phyloP scores from a whole-genome alignment of 2,888 invertebrate species.

The Marronus borbonicus region DNA sequence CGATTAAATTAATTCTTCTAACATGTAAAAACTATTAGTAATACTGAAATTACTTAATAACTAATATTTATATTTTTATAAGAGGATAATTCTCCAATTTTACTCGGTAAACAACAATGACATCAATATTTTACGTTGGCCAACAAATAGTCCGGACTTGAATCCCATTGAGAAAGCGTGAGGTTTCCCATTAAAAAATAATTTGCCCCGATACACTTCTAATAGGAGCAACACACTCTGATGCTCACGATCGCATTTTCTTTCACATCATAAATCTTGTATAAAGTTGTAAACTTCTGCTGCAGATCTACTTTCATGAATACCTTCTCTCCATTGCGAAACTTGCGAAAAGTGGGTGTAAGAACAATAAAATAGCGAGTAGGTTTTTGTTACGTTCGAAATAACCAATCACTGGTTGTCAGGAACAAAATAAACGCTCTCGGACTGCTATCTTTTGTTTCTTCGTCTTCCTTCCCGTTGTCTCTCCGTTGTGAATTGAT shows the following conservation, averaged over 20 bases:
- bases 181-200: too few relatives aligned
- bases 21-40: too few relatives aligned
- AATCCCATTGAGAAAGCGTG: too few relatives aligned
- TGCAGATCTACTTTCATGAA: constrained; percentile 33
- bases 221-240: not conserved
- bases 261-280: constrained; percentile 10
- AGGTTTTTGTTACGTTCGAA: constrained; percentile 35
- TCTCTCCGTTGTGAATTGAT: constrained; percentile 21
- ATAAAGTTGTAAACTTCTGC: constrained; percentile 31
- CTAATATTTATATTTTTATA: too few relatives aligned
- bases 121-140: too few relatives aligned
- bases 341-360: constrained; percentile 7
- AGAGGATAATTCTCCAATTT: too few relatives aligned
- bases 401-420: constrained; percentile 41
- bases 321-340: not conserved
- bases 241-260: not conserved
- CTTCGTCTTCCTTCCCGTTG: constrained; percentile 24
- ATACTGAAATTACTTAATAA: too few relatives aligned
- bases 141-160: too few relatives aligned
- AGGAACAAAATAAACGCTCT: constrained; percentile 37
- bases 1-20: too few relatives aligned
- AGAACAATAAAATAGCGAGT: constrained; percentile 36
- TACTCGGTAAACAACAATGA: too few relatives aligned
- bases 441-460: constrained; percentile 28
- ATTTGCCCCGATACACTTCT: not conserved